A percentile compares a stretch with the other conserved stretches of the same genome.
These are phyloP conservation scores for Leptinotarsa defecta DNA, from an alignment of 1,140 invertebrate species.

Conservation along the genomic window DNA sequence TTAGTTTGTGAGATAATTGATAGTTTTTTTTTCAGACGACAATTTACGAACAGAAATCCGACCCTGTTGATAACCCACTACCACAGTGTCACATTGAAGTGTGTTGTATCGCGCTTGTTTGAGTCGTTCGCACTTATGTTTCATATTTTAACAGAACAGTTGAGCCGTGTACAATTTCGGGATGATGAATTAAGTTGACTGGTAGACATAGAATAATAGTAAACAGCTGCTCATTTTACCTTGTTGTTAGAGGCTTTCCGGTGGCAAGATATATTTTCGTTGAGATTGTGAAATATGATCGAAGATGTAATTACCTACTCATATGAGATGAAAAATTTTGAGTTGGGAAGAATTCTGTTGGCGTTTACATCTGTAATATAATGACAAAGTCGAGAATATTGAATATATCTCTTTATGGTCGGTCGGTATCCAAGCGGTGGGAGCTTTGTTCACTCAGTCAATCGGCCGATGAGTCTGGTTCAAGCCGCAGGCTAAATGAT, in stretches of 20 bases:
- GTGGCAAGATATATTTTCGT: conserved; percentile 34
- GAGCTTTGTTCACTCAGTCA: too few relatives aligned
- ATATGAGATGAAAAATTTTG: too few relatives aligned
- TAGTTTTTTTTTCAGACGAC: too few relatives aligned
- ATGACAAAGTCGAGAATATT: too few relatives aligned
- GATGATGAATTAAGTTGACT: conserved; percentile 42
- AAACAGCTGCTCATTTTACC: conserved; percentile 39
- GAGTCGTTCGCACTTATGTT: conserved; percentile 44
- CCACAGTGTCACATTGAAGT: conserved; percentile 40
- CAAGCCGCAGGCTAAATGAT: too few relatives aligned
- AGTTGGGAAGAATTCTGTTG: too few relatives aligned
- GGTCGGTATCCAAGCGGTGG: too few relatives aligned
- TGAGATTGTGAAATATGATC: conserved; percentile 12
- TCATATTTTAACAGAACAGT: conserved; percentile 44
- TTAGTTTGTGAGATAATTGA: too few relatives aligned
- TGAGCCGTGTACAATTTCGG: conserved; percentile 34
- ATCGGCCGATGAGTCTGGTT: too few relatives aligned
- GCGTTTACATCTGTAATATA: too few relatives aligned
- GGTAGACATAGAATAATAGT: conserved; percentile 40
- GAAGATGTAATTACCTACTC: too few relatives aligned
- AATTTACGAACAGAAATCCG: background rate
- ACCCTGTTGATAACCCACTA: conserved; percentile 12
- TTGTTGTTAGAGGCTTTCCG: conserved; percentile 36
- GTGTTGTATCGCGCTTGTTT: conserved; percentile 34
- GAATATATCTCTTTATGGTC: too few relatives aligned